A percentile compares a stretch with the other conserved stretches of the same genome.
These are phyloP conservation scores for Cricetomys ansorgei DNA, from an alignment of 2,113 vertebrate species.

Conservation along the genomic window DNA sequence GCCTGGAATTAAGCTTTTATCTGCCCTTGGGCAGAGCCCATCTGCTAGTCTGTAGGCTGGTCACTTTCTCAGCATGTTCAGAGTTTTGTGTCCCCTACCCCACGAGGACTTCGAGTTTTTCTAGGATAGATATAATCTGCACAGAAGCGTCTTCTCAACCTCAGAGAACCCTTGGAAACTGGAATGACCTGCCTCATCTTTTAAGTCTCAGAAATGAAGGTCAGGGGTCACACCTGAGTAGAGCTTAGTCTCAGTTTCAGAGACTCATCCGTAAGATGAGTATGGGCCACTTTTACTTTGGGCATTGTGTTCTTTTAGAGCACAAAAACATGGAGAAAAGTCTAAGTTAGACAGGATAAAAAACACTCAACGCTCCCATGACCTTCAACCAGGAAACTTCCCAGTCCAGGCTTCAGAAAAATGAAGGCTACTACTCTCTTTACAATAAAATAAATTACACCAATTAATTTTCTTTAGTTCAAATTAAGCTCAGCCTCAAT, in stretches of 20 bases:
- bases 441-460: slow-evolving; percentile 60
- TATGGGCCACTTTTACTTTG: neutral
- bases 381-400: neutral
- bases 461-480: slow-evolving; percentile 70
- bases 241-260: neutral
- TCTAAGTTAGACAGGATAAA: slow-evolving; percentile 8
- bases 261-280: neutral
- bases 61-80: slow-evolving; percentile 54
- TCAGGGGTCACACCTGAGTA: slow-evolving; percentile 29
- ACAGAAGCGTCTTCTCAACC: neutral
- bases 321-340: neutral
- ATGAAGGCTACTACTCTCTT: slow-evolving; percentile 54
- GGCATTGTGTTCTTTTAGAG: neutral
- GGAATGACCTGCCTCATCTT: neutral
- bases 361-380: neutral
- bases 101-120: neutral
- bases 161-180: neutral
- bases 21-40: slow-evolving; percentile 76
- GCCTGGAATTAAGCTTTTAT: slow-evolving; percentile 69
- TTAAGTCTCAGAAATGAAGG: neutral
- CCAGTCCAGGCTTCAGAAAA: slow-evolving; percentile 7
- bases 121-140: neutral
- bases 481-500: slow-evolving; percentile 39
- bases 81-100: neutral
- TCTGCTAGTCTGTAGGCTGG: slow-evolving; percentile 65